Conservation (phyloP, 2,113 vertebrate species). For the Hippocampus guttulatus region DNA sequence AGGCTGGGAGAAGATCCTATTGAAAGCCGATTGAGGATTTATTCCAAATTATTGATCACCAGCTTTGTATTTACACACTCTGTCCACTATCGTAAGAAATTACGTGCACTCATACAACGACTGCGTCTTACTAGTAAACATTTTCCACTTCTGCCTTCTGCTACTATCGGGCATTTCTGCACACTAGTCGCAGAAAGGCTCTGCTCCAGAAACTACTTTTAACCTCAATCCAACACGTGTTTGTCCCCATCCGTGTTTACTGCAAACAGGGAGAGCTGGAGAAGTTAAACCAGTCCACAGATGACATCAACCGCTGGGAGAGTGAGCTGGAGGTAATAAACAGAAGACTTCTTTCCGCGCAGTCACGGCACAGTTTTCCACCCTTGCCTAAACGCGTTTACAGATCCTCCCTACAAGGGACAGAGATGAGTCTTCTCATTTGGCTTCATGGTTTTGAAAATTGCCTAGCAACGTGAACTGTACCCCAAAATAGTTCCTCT, state of each 20-base stretch:
- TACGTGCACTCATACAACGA: too few relatives aligned
- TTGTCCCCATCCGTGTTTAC: slow-evolving; percentile 24
- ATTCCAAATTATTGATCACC: too few relatives aligned
- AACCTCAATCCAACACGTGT: not conserved
- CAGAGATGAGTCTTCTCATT: not conserved
- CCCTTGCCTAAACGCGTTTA: not conserved
- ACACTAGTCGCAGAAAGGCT: too few relatives aligned
- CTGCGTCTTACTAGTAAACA: too few relatives aligned
- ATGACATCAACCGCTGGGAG: slow-evolving; percentile 94
- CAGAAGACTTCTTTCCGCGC: not conserved
- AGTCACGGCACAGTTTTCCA: not conserved
- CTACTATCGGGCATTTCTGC: too few relatives aligned
- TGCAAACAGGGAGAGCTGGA: slow-evolving; percentile 88
- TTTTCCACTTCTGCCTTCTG: too few relatives aligned
- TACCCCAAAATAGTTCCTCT: slow-evolving; percentile 11
- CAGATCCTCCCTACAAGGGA: not conserved
- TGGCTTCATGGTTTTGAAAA: not conserved
- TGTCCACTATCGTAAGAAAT: not conserved
- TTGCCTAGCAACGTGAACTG: slow-evolving; percentile 13
- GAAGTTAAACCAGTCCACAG: slow-evolving; percentile 95
- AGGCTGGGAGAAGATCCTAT: too few relatives aligned
- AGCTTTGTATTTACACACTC: not conserved
- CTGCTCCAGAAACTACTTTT: not conserved
- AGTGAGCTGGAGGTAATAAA: slow-evolving; percentile 88
- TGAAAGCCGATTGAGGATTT: too few relatives aligned